These are phyloP conservation scores for Euzophera pinguis DNA, from an alignment of 2,888 invertebrate species.

Conservation along the genomic window DNA sequence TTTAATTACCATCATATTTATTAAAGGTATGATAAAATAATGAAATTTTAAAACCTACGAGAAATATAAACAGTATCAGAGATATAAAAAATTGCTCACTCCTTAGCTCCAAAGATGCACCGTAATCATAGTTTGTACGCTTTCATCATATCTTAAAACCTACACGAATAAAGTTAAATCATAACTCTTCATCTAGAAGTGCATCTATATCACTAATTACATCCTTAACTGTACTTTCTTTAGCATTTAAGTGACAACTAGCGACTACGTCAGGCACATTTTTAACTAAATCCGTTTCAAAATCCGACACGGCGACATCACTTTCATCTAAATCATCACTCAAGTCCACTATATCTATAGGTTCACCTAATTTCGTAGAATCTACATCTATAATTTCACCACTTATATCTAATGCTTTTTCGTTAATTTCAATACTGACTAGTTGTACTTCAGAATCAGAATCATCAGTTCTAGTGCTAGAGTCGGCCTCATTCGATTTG, in stretches of 20 bases:
- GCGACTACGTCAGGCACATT: slow-evolving; percentile 71
- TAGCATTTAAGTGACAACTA: slow-evolving; percentile 53
- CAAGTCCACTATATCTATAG: slow-evolving; percentile 59
- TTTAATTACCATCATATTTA: too few relatives aligned
- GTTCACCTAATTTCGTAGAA: slow-evolving; percentile 40
- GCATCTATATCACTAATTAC: slow-evolving; percentile 51
- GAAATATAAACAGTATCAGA: too few relatives aligned
- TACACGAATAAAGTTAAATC: slow-evolving; percentile 29
- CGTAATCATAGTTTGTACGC: slow-evolving; percentile 4
- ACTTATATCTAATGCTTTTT: slow-evolving; percentile 37
- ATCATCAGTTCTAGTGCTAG: slow-evolving; percentile 43
- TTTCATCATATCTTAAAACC: slow-evolving; percentile 3
- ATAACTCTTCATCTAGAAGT: slow-evolving; percentile 55
- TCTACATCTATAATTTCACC: slow-evolving; percentile 59
- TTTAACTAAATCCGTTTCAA: slow-evolving; percentile 50
- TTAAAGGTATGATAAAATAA: too few relatives aligned
- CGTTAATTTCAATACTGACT: slow-evolving; percentile 47
- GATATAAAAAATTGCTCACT: neutral
- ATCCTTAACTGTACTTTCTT: slow-evolving; percentile 36
- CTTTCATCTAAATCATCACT: slow-evolving; percentile 57
- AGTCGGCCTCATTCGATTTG: slow-evolving; percentile 32
- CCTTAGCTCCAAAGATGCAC: neutral
- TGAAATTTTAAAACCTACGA: too few relatives aligned
- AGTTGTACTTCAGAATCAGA: slow-evolving; percentile 69
- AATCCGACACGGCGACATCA: slow-evolving; percentile 42